phyloP scores from a whole-genome alignment of 1,140 invertebrate genomes.

The Batillaria attramentaria region DNA sequence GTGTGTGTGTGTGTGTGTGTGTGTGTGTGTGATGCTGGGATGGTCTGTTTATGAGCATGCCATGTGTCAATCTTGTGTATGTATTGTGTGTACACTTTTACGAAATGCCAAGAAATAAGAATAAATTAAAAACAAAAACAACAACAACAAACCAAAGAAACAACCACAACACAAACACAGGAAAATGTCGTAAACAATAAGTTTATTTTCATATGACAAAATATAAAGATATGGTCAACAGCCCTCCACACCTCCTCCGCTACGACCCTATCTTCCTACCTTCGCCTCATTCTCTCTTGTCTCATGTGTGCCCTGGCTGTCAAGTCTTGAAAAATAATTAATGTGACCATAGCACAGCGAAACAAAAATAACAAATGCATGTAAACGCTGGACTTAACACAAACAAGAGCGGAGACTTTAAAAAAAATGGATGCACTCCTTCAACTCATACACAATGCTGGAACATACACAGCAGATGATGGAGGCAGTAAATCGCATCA shows the following conservation, averaged over 20 bases:
- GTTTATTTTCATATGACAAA: slow-evolving; percentile 35
- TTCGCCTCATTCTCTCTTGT: no score
- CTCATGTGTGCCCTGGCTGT: not conserved
- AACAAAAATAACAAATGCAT: not conserved
- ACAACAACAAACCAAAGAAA: no score
- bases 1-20: not conserved
- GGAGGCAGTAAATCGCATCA: no score
- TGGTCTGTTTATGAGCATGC: not conserved
- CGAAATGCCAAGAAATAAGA: no score
- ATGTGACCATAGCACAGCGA: no score
- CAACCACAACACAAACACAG: not conserved
- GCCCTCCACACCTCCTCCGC: slow-evolving; percentile 4
- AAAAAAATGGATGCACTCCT: no score
- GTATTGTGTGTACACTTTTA: no score
- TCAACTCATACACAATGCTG: no score
- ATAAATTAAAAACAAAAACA: no score
- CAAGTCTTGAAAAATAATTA: not conserved
- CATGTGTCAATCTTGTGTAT: not conserved
- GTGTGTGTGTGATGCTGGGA: not conserved
- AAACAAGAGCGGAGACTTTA: no score
- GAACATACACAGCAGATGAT: no score
- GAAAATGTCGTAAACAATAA: not conserved
- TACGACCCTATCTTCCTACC: not conserved
- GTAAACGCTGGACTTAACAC: not conserved
- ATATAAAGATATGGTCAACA: slow-evolving; percentile 34